Evolutionary conservation across 2,113 vertebrate genomes (phyloP).

Genomic region (Trematomus loennbergii): DNA sequence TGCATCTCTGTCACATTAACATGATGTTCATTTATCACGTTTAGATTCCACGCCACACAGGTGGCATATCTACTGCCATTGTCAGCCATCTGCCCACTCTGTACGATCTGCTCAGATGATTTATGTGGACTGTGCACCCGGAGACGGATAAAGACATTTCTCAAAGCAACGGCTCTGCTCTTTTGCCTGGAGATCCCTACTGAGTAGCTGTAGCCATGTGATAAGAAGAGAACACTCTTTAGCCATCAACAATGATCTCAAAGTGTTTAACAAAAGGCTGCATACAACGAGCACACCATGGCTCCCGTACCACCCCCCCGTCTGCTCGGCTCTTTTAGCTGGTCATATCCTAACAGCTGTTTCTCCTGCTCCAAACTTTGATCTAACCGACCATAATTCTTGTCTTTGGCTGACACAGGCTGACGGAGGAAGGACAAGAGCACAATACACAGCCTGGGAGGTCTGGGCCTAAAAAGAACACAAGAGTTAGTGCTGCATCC

Average conservation of each 20-base stretch:
- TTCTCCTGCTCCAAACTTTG: slow-evolving; percentile 73
- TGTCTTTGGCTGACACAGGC: slow-evolving; percentile 46
- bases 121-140: slow-evolving; percentile 10
- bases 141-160: slow-evolving; percentile 36
- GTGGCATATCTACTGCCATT: slow-evolving; percentile 36
- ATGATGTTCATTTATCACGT: slow-evolving; percentile 30
- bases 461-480: slow-evolving; percentile 49
- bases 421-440: slow-evolving; percentile 56
- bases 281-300: slow-evolving; percentile 30
- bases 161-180: slow-evolving; percentile 36
- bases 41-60: slow-evolving; percentile 23
- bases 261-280: slow-evolving; percentile 65
- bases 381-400: slow-evolving; percentile 68
- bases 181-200: slow-evolving; percentile 38
- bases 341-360: slow-evolving; percentile 69
- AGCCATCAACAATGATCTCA: slow-evolving; percentile 68
- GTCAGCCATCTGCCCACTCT: slow-evolving; percentile 41
- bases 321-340: slow-evolving; percentile 42
- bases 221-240: slow-evolving; percentile 61
- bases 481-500: slow-evolving; percentile 73
- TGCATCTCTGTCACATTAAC: slow-evolving; percentile 16
- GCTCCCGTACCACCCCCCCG: slow-evolving; percentile 36
- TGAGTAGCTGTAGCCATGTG: slow-evolving; percentile 49
- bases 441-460: slow-evolving; percentile 66
- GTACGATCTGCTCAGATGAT: slow-evolving; percentile 9